phyloP scores from a whole-genome alignment of 2,888 invertebrate species.

The Scaptomyza cyrtandrae region DNA sequence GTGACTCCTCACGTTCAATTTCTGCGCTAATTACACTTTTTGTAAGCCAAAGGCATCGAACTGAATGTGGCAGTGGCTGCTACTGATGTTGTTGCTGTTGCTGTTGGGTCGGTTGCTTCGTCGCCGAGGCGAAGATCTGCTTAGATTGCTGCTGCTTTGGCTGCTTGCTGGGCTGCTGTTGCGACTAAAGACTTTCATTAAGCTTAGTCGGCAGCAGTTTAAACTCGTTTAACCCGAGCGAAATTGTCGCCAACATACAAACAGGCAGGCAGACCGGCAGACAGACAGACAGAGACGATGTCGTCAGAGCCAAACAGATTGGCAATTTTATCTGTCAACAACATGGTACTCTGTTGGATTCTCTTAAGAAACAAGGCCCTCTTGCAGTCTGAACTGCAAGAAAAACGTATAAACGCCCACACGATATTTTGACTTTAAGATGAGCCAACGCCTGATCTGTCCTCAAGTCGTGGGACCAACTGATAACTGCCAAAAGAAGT shows the following conservation, averaged over 20 bases:
- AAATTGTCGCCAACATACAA: slow-evolving; percentile 67
- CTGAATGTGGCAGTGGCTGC: slow-evolving; percentile 18
- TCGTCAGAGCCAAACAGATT: slow-evolving; percentile 60
- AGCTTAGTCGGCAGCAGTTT: slow-evolving; percentile 73
- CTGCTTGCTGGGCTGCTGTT: slow-evolving; percentile 25
- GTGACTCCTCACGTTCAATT: slow-evolving; percentile 73
- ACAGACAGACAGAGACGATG: slow-evolving; percentile 29
- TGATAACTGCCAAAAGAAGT: slow-evolving; percentile 36
- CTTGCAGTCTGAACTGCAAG: background rate
- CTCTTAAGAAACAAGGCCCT: slow-evolving; percentile 31
- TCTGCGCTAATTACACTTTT: slow-evolving; percentile 83
- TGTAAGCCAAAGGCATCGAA: slow-evolving; percentile 71
- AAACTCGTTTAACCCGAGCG: slow-evolving; percentile 75
- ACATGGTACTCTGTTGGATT: slow-evolving; percentile 66
- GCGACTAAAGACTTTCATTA: slow-evolving; percentile 77
- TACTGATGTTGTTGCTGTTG: background rate
- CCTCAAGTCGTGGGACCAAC: slow-evolving; percentile 33
- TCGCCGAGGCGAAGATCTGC: slow-evolving; percentile 57
- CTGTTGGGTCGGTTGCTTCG: slow-evolving; percentile 12
- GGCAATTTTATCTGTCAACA: slow-evolving; percentile 81
- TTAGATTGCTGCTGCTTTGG: slow-evolving; percentile 64
- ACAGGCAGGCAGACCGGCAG: background rate
- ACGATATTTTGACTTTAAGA: slow-evolving; percentile 36
- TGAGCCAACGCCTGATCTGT: slow-evolving; percentile 32
- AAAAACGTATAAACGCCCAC: slow-evolving; percentile 58